These are phyloP conservation scores for Poeciliopsis paucimaculata DNA, from an alignment of 2,797 vertebrate species.

Conservation along the genomic window DNA sequence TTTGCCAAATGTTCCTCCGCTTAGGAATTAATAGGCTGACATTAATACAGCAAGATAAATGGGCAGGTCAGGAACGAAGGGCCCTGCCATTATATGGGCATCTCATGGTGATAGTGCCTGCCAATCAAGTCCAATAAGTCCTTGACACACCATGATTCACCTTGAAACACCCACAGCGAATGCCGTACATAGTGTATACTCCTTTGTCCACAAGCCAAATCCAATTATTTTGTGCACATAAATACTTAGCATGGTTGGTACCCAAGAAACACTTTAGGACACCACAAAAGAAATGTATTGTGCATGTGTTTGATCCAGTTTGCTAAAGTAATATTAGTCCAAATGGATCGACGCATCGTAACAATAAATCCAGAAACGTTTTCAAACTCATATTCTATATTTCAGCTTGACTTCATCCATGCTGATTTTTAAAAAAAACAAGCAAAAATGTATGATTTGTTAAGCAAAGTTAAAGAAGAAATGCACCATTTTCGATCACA, in stretches of 20 bases:
- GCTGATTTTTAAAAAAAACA: constrained; percentile 48
- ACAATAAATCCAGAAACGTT: constrained; percentile 41
- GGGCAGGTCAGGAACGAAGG: constrained; percentile 86
- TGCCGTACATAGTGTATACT: constrained; percentile 41
- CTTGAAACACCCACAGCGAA: constrained; percentile 67
- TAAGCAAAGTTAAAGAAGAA: constrained; percentile 41
- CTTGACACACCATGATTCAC: constrained; percentile 75
- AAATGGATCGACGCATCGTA: constrained; percentile 56
- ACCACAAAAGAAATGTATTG: constrained; percentile 55
- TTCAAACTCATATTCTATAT: constrained; percentile 61
- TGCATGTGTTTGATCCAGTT: constrained; percentile 39
- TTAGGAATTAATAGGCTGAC: constrained; percentile 94
- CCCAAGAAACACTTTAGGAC: constrained; percentile 48
- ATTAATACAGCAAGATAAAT: constrained; percentile 98
- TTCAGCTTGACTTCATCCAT: constrained; percentile 55
- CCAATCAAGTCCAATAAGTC: constrained; percentile 88
- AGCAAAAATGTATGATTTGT: constrained; percentile 23
- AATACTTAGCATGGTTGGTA: constrained; percentile 48
- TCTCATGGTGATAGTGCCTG: constrained; percentile 88
- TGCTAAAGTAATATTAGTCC: constrained; percentile 54
- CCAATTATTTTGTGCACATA: constrained; percentile 58
- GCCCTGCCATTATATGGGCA: constrained; percentile 86
- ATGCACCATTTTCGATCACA: constrained; percentile 27
- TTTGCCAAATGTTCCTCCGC: constrained; percentile 88
- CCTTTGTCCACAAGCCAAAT: constrained; percentile 44